phyloP scores from a whole-genome alignment of 2,888 invertebrate genomes.

The Dryobota labecula region DNA sequence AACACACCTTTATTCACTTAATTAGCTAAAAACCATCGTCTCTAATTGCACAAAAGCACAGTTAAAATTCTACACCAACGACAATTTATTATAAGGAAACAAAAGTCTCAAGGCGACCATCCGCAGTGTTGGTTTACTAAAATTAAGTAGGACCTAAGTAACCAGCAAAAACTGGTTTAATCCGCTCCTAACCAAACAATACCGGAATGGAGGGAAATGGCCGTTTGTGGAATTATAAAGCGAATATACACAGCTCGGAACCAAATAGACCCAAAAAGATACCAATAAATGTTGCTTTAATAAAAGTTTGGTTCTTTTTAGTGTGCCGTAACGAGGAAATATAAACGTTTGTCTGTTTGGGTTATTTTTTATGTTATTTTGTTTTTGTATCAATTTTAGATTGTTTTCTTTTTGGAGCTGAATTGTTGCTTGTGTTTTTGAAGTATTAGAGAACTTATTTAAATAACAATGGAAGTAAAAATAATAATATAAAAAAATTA shows the following conservation, averaged over 20 bases:
- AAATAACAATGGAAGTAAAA: neutral
- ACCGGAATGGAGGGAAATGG: constrained; percentile 68
- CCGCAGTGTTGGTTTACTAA: constrained; percentile 66
- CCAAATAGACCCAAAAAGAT: constrained; percentile 61
- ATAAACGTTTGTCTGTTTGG: constrained; percentile 44
- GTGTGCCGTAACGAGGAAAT: constrained; percentile 47
- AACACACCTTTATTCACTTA: constrained; percentile 7
- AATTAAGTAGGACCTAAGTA: constrained; percentile 69
- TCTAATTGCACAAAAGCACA: constrained; percentile 38
- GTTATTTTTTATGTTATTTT: constrained; percentile 31
- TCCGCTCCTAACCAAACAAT: constrained; percentile 75
- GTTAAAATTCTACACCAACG: constrained; percentile 39
- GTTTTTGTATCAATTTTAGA: constrained; percentile 22
- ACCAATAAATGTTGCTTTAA: constrained; percentile 63
- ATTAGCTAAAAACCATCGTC: constrained; percentile 10
- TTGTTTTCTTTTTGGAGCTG: neutral
- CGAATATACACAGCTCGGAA: constrained; percentile 59
- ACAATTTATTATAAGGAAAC: constrained; percentile 50
- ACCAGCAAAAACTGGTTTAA: constrained; percentile 71
- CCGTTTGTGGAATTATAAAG: constrained; percentile 67
- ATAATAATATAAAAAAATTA: too few species aligned
- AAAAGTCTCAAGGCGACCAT: constrained; percentile 64
- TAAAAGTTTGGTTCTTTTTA: constrained; percentile 58
- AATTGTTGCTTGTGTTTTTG: neutral
- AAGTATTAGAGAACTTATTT: neutral